phyloP scores from a whole-genome alignment of 92 coral and sea anemone genomes.

The Parazoanthus atlanticus region DNA sequence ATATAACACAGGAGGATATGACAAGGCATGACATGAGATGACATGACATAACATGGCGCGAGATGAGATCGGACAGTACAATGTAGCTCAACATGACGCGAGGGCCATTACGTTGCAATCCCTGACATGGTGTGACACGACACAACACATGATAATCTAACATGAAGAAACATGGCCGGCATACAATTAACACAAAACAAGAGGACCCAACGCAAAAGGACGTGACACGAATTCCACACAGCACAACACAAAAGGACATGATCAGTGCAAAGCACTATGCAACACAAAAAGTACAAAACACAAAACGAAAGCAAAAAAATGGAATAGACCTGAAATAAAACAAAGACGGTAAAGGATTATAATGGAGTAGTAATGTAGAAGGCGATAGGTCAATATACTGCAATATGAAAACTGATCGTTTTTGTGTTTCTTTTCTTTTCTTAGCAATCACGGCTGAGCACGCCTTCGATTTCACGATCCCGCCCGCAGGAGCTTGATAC shows the following conservation, averaged over 20 bases:
- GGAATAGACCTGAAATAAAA: not conserved
- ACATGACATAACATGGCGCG: too few relatives aligned
- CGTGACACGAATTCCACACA: too few relatives aligned
- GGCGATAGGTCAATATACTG: too few relatives aligned
- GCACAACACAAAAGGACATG: not conserved
- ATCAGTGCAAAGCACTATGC: not conserved
- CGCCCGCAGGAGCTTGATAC: constrained; percentile 21
- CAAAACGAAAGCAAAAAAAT: not conserved
- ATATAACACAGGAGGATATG: not conserved
- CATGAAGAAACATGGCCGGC: too few relatives aligned
- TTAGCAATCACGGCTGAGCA: constrained; percentile 29
- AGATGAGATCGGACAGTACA: too few relatives aligned
- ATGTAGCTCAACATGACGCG: too few relatives aligned
- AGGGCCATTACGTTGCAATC: too few relatives aligned
- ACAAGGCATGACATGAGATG: not conserved
- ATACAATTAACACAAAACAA: too few relatives aligned
- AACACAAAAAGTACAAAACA: not conserved
- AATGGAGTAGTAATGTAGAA: too few relatives aligned
- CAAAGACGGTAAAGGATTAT: not conserved
- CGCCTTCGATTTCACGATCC: constrained; percentile 26
- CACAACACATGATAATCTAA: too few relatives aligned
- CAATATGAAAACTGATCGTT: not conserved
- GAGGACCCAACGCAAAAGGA: too few relatives aligned
- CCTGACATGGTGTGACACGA: too few relatives aligned
- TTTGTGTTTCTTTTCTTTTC: not conserved